Base-by-base conservation (phyloP, 2,797 vertebrate species). In the Aotus griseimembra region DNA sequence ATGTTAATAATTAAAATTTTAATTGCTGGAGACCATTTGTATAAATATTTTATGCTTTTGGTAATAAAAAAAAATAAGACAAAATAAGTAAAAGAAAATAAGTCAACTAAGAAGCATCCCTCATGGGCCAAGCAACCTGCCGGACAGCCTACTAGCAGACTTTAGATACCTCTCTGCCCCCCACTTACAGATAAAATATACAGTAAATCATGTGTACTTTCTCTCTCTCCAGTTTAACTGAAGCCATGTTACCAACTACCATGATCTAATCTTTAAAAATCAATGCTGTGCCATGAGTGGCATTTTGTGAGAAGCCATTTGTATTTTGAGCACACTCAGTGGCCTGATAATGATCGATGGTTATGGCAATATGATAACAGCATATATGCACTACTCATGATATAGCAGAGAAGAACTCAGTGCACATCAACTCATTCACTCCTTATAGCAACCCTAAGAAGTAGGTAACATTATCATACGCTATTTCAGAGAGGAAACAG, bases 31-130 rank as follows among this genome's bases (percentile, higher is more conserved):
- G 39, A 50, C 24, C 36, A 50, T 7, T 33, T 22, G 39, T 57
- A 85, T 33, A 76, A 58, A 41, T 33, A 58, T 12, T 28, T 28
- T 33, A 84, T n/a, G n/a, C 19, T 85, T 81, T 41, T 81, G 30
- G 22, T 44, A 67, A 48, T 58, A 22, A 55, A n/a, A 44, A 33
- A 33, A 33, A 75, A 19, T 30, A 20, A 57, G 7, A 36, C 22
- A 57, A 95, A 94, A 64, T 52, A 67, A 44, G 26, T 75, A 20
- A 76, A 75, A 88, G 72, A 57, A 67, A 83, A 22, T 55, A 81
- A 81, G 33, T 20, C 15, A 73, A 79, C 50, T 28, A 20, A 79
- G 44, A 76, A 58, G 8, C 44, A 92, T 15, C 15, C 24, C 7
- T 33, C 20, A 50, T 0, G 15, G 52, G 39, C 15, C 39, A 77